Conservation (phyloP, 2,888 invertebrate species). For the Zhengitettix transpicula region DNA sequence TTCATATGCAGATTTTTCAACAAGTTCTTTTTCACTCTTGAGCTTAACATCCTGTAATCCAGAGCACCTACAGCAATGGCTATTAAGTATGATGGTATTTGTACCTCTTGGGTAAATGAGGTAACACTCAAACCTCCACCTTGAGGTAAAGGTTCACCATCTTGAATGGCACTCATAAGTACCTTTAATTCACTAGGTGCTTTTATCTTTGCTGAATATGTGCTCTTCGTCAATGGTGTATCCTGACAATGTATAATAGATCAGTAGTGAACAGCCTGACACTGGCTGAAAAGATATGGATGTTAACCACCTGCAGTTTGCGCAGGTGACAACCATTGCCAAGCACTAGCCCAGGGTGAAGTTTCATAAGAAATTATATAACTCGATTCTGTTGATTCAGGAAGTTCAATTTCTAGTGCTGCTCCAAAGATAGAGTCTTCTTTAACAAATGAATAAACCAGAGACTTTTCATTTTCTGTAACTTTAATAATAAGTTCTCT, state of each 20-base stretch:
- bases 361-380: constrained; percentile 55
- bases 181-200: constrained; percentile 61
- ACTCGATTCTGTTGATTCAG: too few species aligned
- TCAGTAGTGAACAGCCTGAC: constrained; percentile 77
- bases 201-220: constrained; percentile 60
- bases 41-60: constrained; percentile 56
- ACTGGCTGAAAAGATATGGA: constrained; percentile 75
- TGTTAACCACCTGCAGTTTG: constrained; percentile 77
- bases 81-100: constrained; percentile 77
- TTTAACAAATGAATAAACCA: too few species aligned
- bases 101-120: constrained; percentile 56
- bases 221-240: constrained; percentile 74
- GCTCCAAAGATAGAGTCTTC: too few species aligned
- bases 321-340: constrained; percentile 76
- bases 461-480: too few species aligned
- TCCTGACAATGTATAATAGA: constrained; percentile 87
- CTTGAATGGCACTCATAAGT: constrained; percentile 69
- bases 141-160: constrained; percentile 22
- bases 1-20: constrained; percentile 73
- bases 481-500: too few species aligned
- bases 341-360: constrained; percentile 54
- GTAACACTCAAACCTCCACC: constrained; percentile 30
- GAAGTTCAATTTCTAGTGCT: too few species aligned
- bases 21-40: constrained; percentile 68
- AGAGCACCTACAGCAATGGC: constrained; percentile 78